Percentiles rank a stretch among this genome's conserved stretches.
phyloP scores from a whole-genome alignment of 2,113 vertebrate species.

The Meles meles region DNA sequence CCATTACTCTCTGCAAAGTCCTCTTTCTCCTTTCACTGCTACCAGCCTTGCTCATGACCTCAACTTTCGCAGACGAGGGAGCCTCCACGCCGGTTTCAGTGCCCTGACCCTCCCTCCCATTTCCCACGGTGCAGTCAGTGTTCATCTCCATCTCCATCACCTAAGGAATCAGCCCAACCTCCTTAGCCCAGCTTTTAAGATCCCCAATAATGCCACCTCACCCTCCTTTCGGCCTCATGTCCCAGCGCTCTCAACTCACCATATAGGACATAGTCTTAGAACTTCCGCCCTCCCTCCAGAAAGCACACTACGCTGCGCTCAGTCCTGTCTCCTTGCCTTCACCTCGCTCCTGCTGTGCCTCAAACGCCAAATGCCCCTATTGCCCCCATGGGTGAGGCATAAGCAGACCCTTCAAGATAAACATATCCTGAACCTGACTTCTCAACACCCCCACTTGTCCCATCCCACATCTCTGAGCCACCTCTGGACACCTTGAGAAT shows the following conservation, averaged over 20 bases:
- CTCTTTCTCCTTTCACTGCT: not conserved
- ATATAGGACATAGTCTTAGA: not conserved
- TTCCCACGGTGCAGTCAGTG: too few relatives aligned
- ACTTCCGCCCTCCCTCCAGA: not conserved
- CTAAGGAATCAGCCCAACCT: not conserved
- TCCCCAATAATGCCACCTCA: too few relatives aligned
- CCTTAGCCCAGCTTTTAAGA: not conserved
- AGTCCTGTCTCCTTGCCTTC: not conserved
- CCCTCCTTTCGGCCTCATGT: not conserved
- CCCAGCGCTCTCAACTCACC: too few relatives aligned
- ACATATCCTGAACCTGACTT: not conserved
- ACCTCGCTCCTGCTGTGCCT: not conserved
- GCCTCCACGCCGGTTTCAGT: not conserved
- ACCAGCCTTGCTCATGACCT: not conserved
- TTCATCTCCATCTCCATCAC: not conserved
- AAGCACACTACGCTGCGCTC: too few relatives aligned
- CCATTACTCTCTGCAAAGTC: too few relatives aligned
- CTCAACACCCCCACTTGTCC: not conserved
- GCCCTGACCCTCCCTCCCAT: not conserved
- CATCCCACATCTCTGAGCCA: not conserved
- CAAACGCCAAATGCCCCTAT: too few relatives aligned
- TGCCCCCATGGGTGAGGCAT: not conserved
- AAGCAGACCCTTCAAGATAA: not conserved
- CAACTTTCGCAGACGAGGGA: not conserved
- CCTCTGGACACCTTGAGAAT: not conserved